phyloP scores from a whole-genome alignment of 2,888 invertebrate genomes.

The Pseudolycoriella hygida region DNA sequence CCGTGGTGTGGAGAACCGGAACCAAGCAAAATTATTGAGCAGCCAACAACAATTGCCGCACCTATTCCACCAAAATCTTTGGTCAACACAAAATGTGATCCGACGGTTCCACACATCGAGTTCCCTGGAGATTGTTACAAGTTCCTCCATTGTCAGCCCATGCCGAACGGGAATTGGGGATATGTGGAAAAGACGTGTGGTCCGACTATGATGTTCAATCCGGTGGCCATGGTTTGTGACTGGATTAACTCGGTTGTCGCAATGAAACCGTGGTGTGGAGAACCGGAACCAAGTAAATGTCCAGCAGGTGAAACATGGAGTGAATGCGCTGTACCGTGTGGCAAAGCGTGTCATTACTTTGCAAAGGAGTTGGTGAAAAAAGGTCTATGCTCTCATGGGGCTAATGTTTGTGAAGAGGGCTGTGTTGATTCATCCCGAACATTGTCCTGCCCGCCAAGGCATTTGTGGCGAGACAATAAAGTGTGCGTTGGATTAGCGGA shows the following conservation, averaged over 20 bases:
- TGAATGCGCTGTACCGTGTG: conserved; percentile 55
- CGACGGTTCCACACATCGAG: conserved; percentile 35
- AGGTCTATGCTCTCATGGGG: conserved; percentile 16
- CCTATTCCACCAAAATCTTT: background rate
- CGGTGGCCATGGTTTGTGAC: conserved; percentile 41
- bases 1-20: conserved; percentile 36
- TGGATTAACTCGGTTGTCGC: conserved; percentile 38
- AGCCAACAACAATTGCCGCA: background rate
- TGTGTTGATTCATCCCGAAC: conserved; percentile 25
- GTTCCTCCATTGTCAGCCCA: conserved; percentile 49
- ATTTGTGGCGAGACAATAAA: conserved; percentile 49
- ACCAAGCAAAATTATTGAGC: background rate
- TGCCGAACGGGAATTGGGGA: conserved; percentile 25
- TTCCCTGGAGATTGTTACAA: conserved; percentile 47
- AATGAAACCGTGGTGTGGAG: conserved; percentile 41
- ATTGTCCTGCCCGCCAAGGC: conserved; percentile 36
- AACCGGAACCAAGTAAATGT: conserved; percentile 13
- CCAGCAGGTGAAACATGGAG: conserved; percentile 36
- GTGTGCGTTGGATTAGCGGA: conserved; percentile 55
- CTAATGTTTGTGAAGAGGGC: conserved; percentile 20
- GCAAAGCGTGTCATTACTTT: conserved; percentile 50
- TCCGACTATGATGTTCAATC: conserved; percentile 46
- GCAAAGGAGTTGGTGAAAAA: conserved; percentile 18
- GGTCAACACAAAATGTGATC: conserved; percentile 21
- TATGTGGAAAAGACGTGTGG: conserved; percentile 48